phyloP scores from a whole-genome alignment of 2,113 vertebrate genomes.

The Synchiropus splendidus region DNA sequence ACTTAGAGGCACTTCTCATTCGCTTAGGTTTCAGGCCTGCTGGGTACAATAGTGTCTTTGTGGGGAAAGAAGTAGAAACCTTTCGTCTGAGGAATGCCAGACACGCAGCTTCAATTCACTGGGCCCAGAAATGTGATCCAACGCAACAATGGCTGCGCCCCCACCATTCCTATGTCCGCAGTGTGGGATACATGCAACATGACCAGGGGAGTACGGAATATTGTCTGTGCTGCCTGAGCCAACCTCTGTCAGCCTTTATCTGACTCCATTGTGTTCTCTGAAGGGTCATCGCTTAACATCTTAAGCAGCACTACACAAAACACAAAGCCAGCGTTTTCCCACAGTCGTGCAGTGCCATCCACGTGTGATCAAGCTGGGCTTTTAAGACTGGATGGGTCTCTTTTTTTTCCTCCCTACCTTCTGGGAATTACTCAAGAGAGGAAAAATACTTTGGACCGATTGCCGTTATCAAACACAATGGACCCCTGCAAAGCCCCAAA shows the following conservation, averaged over 20 bases:
- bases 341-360: no score
- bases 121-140: constrained; percentile 56
- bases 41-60: constrained; percentile 62
- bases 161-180: no score
- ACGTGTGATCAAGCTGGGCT: no score
- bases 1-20: constrained; percentile 21
- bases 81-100: constrained; percentile 63
- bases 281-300: constrained; percentile 16
- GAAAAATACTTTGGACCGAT: background rate
- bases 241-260: constrained; percentile 4
- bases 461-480: background rate
- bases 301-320: constrained; percentile 5
- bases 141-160: constrained; percentile 37
- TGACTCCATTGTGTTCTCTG: constrained; percentile 4
- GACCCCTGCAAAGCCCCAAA: constrained; percentile 5
- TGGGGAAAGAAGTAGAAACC: constrained; percentile 54
- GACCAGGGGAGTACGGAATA: constrained; percentile 3
- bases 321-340: background rate
- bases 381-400: no score
- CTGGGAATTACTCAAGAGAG: background rate
- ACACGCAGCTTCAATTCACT: constrained; percentile 60
- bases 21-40: constrained; percentile 16
- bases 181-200: constrained; percentile 6
- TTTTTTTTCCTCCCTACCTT: constrained; percentile 2
- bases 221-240: constrained; percentile 1